A percentile compares a stretch with the other conserved stretches of the same genome.
Evolutionary conservation across 2,113 vertebrate species (phyloP).

Genomic region (Origma solitaria): DNA sequence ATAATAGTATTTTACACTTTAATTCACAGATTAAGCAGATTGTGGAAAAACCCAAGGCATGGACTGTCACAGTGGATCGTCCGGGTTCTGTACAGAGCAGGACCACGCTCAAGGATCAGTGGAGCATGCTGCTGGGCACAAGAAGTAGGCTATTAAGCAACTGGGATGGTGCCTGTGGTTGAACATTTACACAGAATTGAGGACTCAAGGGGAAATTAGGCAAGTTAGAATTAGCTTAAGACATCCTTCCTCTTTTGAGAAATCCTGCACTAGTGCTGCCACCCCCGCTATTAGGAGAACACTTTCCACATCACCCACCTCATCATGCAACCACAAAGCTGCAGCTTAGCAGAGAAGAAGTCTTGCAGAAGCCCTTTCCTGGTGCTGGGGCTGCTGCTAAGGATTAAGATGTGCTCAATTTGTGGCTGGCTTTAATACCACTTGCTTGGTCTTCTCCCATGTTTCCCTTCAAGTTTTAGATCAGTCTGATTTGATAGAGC

Average conservation of each 20-base stretch:
- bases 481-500: not conserved
- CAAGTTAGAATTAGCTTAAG: not conserved
- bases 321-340: not conserved
- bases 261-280: not conserved
- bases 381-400: not conserved
- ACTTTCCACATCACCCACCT: not conserved
- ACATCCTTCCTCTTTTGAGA: not conserved
- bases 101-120: not conserved
- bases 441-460: not conserved
- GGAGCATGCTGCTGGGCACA: not conserved
- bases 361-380: not conserved
- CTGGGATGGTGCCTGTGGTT: not conserved
- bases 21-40: not conserved
- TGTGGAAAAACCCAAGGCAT: not conserved
- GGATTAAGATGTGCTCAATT: not conserved
- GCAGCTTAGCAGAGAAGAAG: not conserved
- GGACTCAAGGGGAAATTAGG: not conserved
- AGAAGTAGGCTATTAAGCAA: not conserved
- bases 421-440: not conserved
- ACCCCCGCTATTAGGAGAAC: not conserved
- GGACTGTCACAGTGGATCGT: not conserved
- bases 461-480: not conserved
- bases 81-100: not conserved
- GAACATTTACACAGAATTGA: not conserved
- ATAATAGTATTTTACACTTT: not conserved